Conservation (phyloP, 2,888 invertebrate species). For the Panzeria rudis region DNA sequence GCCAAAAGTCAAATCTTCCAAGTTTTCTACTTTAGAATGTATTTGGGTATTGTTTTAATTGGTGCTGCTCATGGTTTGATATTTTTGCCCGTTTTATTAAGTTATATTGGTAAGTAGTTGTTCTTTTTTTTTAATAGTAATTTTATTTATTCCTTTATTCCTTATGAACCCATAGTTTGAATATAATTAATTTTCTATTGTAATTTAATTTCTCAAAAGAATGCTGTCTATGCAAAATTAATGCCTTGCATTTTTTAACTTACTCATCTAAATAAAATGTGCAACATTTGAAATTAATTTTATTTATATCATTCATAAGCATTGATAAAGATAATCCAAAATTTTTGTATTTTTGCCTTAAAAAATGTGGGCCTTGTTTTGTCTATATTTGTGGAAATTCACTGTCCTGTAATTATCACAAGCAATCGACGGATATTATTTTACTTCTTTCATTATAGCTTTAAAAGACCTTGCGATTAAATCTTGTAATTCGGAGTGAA, state of each 20-base stretch:
- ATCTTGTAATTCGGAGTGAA: not conserved
- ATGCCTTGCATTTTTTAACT: slow-evolving; percentile 38
- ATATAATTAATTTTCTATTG: slow-evolving; percentile 24
- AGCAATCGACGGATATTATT: not conserved
- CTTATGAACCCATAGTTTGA: not conserved
- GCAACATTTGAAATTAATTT: not conserved
- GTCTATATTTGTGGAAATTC: not conserved
- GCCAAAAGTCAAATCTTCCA: slow-evolving; percentile 99
- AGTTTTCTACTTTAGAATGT: slow-evolving; percentile 98
- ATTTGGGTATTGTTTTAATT: slow-evolving; percentile 97
- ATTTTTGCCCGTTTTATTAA: slow-evolving; percentile 98
- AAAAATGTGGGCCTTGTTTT: slow-evolving; percentile 3
- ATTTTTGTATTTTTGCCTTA: no score
- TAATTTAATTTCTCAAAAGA: slow-evolving; percentile 44
- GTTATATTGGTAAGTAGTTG: slow-evolving; percentile 92
- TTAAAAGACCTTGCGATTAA: not conserved
- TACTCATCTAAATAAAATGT: slow-evolving; percentile 47
- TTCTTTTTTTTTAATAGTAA: not conserved
- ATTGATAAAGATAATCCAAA: not conserved
- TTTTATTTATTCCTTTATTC: not conserved
- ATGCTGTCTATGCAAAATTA: slow-evolving; percentile 45
- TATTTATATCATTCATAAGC: not conserved
- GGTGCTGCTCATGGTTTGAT: slow-evolving; percentile 99
- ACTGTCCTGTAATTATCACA: not conserved
- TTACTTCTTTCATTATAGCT: not conserved